Base-by-base conservation (phyloP, 2,797 vertebrate species). In the Chaetodon trifasciatus region DNA sequence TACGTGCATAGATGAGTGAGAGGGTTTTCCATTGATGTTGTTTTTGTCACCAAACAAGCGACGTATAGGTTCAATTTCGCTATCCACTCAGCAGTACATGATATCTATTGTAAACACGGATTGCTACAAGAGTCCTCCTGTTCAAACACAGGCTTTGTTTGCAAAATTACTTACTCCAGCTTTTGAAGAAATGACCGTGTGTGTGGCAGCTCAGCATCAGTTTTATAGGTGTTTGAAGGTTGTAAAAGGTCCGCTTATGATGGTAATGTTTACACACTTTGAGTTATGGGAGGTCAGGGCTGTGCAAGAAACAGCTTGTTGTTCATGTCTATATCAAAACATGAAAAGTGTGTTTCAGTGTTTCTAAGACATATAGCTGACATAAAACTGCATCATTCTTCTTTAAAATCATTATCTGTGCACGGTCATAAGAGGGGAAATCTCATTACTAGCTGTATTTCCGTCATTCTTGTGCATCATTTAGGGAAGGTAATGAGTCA, bases 111-210 rank as follows among this genome's bases (percentile, higher is more conserved):
- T 82, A 88, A 92, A 92, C 89, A 93, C 3, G 55, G 42, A 83
- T 82, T 78, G 86, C 69, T 86, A 89, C 87, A 90, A 84, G 78
- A 81, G 81, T 79, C 82, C 68, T 88, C 76, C 68, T 83, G 85
- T 90, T 91, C 79, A 92, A 91, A 93, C 80, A 91, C 42, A 3
- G 70, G 65, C 65, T 84, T 73, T 91, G 81, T 92, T 92, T 90
- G 87, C 68, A 58, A 82, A 90, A 88, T 90, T 64, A 85, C 82
- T 90, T 67, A 83, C 53, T 80, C 42, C 21, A 16, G 66, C 79
- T 86, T 88, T 88, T 87, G 78, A 88, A 90, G 67, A 90, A 85
- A 87, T 71, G 50, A 76, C 67, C 24, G 57, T 19, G 19, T 73
- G 17, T 81, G 79, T 56, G 24, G 73, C 78, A 53, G 76, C 74